Percentiles rank a stretch among this genome's conserved stretches.
Conservation (phyloP, 2,888 invertebrate genomes). For the Euphydryas editha region DNA sequence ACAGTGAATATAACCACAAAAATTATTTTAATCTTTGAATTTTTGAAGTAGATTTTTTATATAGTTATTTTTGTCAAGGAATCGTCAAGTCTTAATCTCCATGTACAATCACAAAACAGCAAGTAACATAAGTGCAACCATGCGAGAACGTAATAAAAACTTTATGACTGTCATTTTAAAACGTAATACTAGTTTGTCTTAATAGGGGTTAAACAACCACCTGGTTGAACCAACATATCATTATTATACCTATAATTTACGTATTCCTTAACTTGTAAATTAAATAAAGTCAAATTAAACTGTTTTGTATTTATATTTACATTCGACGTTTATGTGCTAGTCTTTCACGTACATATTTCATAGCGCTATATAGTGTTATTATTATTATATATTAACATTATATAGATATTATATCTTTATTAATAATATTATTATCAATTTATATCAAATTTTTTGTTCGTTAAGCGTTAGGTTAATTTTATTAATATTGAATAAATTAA, state of each 20-base stretch:
- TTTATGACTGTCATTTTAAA: constrained; percentile 21
- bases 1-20: no score
- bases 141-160: constrained; percentile 13
- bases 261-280: constrained; percentile 26
- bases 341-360: background rate
- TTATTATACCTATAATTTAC: constrained; percentile 37
- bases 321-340: constrained; percentile 39
- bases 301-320: constrained; percentile 41
- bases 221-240: constrained; percentile 16
- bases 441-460: no score
- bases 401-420: no score
- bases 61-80: no score
- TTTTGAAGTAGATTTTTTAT: no score
- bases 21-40: no score
- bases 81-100: background rate
- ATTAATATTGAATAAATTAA: no score
- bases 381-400: no score
- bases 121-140: constrained; percentile 1
- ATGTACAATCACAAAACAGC: background rate
- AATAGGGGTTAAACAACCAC: constrained; percentile 15
- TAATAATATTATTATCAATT: no score
- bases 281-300: constrained; percentile 30
- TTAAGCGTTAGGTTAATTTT: no score
- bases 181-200: constrained; percentile 13
- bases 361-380: background rate